These are phyloP conservation scores for Heterotilapia buettikoferi DNA, from an alignment of 2,113 vertebrate species.

Conservation along the genomic window DNA sequence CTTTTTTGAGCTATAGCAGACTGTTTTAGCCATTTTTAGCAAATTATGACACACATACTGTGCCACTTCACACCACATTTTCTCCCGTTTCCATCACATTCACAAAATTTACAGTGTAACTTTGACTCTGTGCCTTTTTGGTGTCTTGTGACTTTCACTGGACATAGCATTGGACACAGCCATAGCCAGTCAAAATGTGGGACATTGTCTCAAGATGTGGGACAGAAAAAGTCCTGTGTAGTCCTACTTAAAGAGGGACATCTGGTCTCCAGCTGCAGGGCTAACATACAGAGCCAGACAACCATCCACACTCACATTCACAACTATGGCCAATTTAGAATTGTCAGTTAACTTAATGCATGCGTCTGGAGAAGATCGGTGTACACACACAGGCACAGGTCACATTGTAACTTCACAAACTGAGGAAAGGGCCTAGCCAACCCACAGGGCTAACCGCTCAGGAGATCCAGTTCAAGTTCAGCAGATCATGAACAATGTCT, in stretches of 20 bases:
- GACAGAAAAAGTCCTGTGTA: neutral
- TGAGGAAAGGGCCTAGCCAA: neutral
- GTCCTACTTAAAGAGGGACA: no score
- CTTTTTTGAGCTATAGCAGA: neutral
- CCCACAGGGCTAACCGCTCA: neutral
- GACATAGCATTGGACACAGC: accelerated
- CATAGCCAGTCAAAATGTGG: neutral
- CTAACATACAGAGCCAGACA: neutral
- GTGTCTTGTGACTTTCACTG: neutral
- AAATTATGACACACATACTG: neutral
- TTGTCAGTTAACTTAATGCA: neutral
- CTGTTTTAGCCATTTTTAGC: neutral
- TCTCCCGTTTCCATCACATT: accelerated
- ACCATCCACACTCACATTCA: neutral
- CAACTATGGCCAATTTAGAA: no score
- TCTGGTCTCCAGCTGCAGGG: neutral
- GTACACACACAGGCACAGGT: neutral
- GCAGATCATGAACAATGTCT: neutral
- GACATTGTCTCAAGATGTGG: neutral
- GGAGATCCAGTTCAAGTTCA: neutral
- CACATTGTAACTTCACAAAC: neutral
- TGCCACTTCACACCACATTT: neutral
- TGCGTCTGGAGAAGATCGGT: accelerated
- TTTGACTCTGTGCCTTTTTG: neutral
- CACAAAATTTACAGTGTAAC: accelerated